A percentile compares a stretch with the other conserved stretches of the same genome.
Conservation (phyloP, 2,797 vertebrate species). For the Cossypha heuglini region DNA sequence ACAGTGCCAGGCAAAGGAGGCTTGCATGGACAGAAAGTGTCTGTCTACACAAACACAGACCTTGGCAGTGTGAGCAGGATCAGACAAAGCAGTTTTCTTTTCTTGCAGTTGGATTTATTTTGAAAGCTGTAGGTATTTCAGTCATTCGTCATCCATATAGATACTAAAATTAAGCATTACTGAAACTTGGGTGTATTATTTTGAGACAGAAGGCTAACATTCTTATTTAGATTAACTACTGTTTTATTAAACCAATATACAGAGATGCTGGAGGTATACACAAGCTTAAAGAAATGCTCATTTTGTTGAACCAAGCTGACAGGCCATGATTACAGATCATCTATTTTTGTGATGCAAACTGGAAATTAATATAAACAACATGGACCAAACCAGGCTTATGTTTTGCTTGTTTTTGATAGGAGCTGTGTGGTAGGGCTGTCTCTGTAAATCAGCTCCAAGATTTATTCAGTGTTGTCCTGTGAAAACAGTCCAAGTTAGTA, state of each 20-base stretch:
- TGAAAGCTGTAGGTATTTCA: conserved; percentile 54
- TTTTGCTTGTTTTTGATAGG: conserved; percentile 14
- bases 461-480: conserved; percentile 23
- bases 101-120: conserved; percentile 31
- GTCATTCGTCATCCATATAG: conserved; percentile 48
- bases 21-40: not conserved
- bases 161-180: conserved; percentile 38
- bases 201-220: conserved; percentile 45
- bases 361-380: conserved; percentile 49
- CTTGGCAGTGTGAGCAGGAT: not conserved
- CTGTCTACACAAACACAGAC: conserved; percentile 21
- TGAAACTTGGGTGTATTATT: conserved; percentile 13
- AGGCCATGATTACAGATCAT: conserved; percentile 13
- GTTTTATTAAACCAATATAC: conserved; percentile 51
- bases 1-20: conserved; percentile 50
- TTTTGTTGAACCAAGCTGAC: conserved; percentile 48
- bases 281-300: conserved; percentile 12
- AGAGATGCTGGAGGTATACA: conserved; percentile 45
- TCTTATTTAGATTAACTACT: conserved; percentile 52
- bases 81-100: not conserved
- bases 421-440: not conserved
- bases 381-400: not conserved
- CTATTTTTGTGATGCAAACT: conserved; percentile 28
- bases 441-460: conserved; percentile 13
- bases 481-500: conserved; percentile 4